These are phyloP conservation scores for Apteryx owenii DNA, from an alignment of 2,113 vertebrate genomes.

Conservation along the genomic window DNA sequence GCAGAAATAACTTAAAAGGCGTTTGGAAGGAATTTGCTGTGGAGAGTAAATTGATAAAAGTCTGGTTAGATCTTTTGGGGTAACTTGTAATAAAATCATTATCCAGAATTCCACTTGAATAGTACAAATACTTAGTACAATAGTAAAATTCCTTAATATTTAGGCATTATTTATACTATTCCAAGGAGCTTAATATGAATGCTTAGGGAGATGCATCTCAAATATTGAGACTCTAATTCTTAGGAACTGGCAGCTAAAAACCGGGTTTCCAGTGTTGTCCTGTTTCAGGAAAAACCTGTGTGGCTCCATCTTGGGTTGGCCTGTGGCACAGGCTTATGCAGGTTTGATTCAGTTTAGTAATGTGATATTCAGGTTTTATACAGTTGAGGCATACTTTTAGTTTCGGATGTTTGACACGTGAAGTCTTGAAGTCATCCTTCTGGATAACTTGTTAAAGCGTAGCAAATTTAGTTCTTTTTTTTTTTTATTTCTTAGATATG, in stretches of 20 bases:
- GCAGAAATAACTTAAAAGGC: neutral
- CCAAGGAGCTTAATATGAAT: neutral
- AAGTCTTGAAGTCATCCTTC: neutral
- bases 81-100: neutral
- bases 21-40: neutral
- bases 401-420: fast-evolving
- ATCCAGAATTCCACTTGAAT: neutral
- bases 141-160: neutral
- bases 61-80: neutral
- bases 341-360: neutral
- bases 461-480: neutral
- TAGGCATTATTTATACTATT: neutral
- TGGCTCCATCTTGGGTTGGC: neutral
- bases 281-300: neutral
- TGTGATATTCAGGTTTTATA: neutral
- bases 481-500: too few relatives aligned
- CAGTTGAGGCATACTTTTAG: neutral
- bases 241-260: neutral
- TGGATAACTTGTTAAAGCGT: neutral
- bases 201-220: neutral
- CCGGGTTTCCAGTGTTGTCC: neutral
- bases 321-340: neutral
- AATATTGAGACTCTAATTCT: neutral
- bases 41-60: neutral
- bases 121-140: too few relatives aligned